Evolutionary conservation across 2,797 vertebrate genomes (phyloP).

Genomic region (Fringilla coelebs): DNA sequence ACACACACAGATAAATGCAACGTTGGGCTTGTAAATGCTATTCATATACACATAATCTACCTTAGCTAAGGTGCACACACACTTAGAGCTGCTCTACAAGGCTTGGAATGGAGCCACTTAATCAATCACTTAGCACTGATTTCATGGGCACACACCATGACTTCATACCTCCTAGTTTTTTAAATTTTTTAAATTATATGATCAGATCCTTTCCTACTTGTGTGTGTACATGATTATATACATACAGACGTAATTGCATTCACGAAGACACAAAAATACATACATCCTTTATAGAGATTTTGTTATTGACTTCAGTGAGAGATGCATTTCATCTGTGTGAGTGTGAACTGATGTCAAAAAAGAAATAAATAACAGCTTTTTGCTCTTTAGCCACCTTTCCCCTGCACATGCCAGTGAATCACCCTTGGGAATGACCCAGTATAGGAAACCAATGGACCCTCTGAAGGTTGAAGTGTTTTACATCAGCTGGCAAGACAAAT

Average conservation of each 20-base stretch:
- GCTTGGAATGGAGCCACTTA: background rate
- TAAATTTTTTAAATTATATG: fast-evolving
- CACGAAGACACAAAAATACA: background rate
- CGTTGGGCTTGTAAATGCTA: background rate
- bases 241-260: background rate
- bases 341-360: background rate
- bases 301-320: background rate
- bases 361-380: background rate
- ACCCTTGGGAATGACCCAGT: background rate
- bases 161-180: background rate
- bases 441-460: background rate
- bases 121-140: background rate
- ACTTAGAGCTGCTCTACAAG: background rate
- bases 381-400: background rate
- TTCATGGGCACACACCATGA: background rate
- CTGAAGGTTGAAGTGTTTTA: background rate
- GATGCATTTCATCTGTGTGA: background rate
- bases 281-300: background rate
- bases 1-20: background rate
- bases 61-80: background rate
- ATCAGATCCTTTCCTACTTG: background rate
- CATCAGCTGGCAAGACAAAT: background rate
- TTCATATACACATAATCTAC: background rate
- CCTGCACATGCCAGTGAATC: background rate
- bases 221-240: background rate